Base-by-base conservation (phyloP, 1,140 invertebrate genomes). In the Lanistes nyassanus region DNA sequence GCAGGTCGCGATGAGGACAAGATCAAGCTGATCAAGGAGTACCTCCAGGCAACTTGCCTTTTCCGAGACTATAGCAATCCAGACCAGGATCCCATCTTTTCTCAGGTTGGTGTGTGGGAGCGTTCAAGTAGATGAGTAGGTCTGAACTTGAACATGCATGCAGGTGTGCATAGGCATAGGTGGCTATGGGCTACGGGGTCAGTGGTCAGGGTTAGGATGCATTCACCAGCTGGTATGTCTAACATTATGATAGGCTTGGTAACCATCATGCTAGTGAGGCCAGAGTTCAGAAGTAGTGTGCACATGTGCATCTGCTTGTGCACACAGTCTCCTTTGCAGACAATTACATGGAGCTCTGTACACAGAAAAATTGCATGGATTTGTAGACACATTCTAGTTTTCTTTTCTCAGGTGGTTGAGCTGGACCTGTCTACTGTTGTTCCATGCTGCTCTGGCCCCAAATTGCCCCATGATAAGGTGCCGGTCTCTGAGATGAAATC, bases 401-500 rank as follows among this genome's bases (percentile, higher is more conserved):
- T 47, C 42, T 47, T n/a, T 74, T 77, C 80, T 11, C 87, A 95
- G 92, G 91, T 94, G 53, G 93, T 98, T 13, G 95, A 95, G 76
- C 88, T 99, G 71, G 97, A 99, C 88, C 90, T 99, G 42, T 88
- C 89, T 0, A 95, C 94, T 0, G 96, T 99, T 1, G 96, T 96
- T 16, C 95, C 97, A 3, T 98, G 96, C 71, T 94, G 98, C 0
- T 98, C 96, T 81, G 98, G 98, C 13, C 98, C 98, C 0, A 99
- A 99, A 88, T 90, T 98, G 79, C 98, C 98, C 0, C 98, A 99
- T 82, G 98, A 99, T 90, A 92, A 96, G 67, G 96, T 99, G 4
- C 92, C 96, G 0, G 95, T 99, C 0, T 89, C 92, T 0, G 93
- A 95, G 47, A 98, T 99, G 95, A 96, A 97, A 84, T 85, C 90